Evolutionary conservation across 2,113 vertebrate species (phyloP), one percentile per base, ranked within the genome.

Genomic region (Scomber japonicus): DNA sequence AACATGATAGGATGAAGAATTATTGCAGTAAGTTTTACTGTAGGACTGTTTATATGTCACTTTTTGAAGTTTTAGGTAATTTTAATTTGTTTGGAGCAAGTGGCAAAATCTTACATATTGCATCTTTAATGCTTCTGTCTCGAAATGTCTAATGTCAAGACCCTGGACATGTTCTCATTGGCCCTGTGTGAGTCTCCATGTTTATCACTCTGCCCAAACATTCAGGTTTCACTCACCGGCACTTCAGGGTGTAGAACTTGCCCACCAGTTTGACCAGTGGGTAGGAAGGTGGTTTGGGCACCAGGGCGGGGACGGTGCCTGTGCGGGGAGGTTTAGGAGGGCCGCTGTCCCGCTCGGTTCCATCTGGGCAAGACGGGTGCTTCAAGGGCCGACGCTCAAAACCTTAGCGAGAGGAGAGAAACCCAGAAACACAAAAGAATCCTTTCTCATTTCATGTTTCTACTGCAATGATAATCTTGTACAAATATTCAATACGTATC

Each of bases 201-300:
- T 7, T 40, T 40, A 40, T 40, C 9, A 35, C 7, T 35, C 31
- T 12, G n/a, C 53, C 27, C 13, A 16, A 16, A 35, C 19, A 44
- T 8, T 5, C 30, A 16, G 16, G 27, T 27, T 27, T 31, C 56
- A 83, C 94, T 88, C 81, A 99, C 97, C 97, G 96, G 97, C 97
- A 99, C 89, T 98, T 99, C n/a, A 99, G 95, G 66, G 96, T 97
- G 92, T 99, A 99, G 89, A 97, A 96, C 87, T 98, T 98, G 67
- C 97, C 97, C 81, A 97, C 96, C 53, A 99, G 96, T 86, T 97
- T 98, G 85, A 99, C 97, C 65, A 98, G 92, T 1, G 97, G 97
- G 4, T 97, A 97, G 72, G 97, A 96, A 0, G 97, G 96, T 0
- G 97, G 97, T 56, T 96, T 97, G 76, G 97, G 97, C 84, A 98